Conservation (phyloP, 2,797 vertebrate species). For the Microctenopoma steveboyesi region DNA sequence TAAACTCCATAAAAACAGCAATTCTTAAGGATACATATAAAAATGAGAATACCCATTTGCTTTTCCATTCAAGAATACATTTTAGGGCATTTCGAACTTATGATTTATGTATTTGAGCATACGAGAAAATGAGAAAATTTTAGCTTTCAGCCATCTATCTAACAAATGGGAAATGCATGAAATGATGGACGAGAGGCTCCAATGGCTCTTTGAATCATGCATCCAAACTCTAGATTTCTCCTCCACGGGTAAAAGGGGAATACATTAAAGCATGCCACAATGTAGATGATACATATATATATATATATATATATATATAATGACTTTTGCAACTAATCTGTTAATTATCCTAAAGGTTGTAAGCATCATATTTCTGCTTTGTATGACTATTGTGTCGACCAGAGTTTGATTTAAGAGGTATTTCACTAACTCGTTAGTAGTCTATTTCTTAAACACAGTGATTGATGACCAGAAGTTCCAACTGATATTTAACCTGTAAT, state of each 20-base stretch:
- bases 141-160: conserved; percentile 41
- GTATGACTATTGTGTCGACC: not conserved
- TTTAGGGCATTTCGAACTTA: conserved; percentile 25
- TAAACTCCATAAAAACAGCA: too few species aligned
- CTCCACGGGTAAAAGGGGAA: conserved; percentile 24
- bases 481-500: conserved; percentile 22
- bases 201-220: conserved; percentile 31
- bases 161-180: conserved; percentile 23
- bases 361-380: not conserved
- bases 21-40: not conserved
- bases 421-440: not conserved
- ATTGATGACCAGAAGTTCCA: not conserved
- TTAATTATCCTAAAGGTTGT: not conserved
- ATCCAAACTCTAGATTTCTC: conserved; percentile 21
- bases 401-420: not conserved
- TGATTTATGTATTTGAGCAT: conserved; percentile 52
- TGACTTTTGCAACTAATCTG: conserved; percentile 8
- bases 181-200: conserved; percentile 43
- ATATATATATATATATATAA: too few species aligned
- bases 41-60: conserved; percentile 26
- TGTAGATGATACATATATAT: not conserved
- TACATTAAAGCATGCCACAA: conserved; percentile 11
- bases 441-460: not conserved
- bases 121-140: conserved; percentile 41
- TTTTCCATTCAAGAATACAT: conserved; percentile 24